These are phyloP conservation scores for Cuniculus paca DNA, from an alignment of 2,797 vertebrate genomes.

Conservation along the genomic window DNA sequence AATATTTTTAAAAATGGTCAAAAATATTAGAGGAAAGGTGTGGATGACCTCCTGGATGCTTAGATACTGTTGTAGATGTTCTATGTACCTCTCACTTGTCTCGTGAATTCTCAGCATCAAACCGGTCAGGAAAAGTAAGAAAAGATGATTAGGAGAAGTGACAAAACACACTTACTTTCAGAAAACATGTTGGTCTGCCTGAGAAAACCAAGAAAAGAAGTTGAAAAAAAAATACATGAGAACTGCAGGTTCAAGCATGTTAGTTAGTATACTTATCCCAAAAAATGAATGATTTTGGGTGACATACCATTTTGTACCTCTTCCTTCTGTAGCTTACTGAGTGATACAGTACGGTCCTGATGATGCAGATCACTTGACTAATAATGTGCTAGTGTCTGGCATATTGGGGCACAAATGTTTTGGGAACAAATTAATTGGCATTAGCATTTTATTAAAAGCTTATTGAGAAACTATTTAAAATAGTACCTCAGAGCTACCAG, in stretches of 20 bases:
- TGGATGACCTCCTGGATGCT: background rate
- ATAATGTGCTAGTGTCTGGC: no score
- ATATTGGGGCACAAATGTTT: background rate
- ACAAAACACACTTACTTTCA: background rate
- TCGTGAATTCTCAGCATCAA: background rate
- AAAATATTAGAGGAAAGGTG: background rate
- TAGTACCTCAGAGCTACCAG: background rate
- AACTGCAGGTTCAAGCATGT: background rate
- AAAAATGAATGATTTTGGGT: background rate
- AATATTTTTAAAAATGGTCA: background rate
- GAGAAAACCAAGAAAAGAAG: background rate
- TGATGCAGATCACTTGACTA: rapidly evolving
- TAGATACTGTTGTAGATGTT: background rate
- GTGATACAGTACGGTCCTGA: background rate
- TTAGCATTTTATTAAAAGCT: background rate
- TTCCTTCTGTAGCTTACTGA: background rate
- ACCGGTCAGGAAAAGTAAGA: background rate
- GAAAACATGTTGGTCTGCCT: background rate
- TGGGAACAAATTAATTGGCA: background rate
- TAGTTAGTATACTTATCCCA: no score
- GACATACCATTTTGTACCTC: background rate
- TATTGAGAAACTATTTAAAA: background rate
- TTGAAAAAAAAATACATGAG: background rate
- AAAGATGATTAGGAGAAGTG: background rate
- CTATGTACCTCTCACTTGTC: no score